Conservation (phyloP, 2,797 vertebrate genomes). For the Cetoscarus ocellatus region DNA sequence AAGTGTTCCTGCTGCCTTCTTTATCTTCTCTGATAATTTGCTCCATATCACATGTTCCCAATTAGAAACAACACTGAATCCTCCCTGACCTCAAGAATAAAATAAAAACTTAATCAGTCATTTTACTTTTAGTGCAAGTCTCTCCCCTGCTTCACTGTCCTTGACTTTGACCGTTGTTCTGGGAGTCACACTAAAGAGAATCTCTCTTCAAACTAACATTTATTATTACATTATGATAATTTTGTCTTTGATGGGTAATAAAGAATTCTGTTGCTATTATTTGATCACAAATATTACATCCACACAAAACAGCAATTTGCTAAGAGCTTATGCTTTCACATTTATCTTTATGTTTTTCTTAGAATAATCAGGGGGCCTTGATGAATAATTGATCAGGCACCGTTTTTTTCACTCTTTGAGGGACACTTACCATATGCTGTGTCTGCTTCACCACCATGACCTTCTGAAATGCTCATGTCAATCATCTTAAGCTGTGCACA, state of each 20-base stretch:
- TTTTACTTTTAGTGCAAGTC: not conserved
- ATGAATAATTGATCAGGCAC: constrained; percentile 55
- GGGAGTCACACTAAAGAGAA: not conserved
- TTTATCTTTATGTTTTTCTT: not conserved
- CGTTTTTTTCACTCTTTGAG: constrained; percentile 11
- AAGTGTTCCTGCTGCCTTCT: constrained; percentile 5
- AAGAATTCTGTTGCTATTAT: not conserved
- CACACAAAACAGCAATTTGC: not conserved
- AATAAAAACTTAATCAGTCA: not conserved
- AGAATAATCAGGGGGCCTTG: constrained; percentile 1
- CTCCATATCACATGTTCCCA: not conserved
- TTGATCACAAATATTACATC: not conserved
- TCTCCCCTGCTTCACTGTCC: constrained; percentile 9
- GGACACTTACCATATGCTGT: constrained; percentile 38
- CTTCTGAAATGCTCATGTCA: constrained; percentile 37
- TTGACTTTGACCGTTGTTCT: constrained; percentile 4
- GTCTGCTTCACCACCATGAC: constrained; percentile 34
- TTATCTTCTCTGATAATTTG: constrained; percentile 4
- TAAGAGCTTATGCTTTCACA: not conserved
- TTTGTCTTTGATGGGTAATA: not conserved
- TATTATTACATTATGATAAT: not conserved
- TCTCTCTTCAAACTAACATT: constrained; percentile 6
- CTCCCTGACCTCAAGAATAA: constrained; percentile 4
- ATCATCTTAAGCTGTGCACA: constrained; percentile 27
- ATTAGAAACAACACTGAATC: constrained; percentile 17